Base-by-base conservation (phyloP, 2,113 vertebrate species). In the Erythrocercus mccallii region DNA sequence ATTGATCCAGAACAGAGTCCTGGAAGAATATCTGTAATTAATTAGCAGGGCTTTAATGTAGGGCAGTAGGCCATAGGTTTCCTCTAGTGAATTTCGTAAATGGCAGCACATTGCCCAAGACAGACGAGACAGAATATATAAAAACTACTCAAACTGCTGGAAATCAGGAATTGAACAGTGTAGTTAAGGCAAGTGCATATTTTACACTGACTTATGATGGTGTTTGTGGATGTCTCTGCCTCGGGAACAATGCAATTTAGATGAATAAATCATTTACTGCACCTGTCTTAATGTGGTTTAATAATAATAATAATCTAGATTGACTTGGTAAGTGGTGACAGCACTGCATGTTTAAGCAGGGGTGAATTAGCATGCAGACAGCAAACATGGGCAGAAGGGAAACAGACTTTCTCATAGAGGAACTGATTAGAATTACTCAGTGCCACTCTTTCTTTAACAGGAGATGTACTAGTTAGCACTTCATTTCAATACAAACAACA, bases 291-390 rank as follows among this genome's bases (percentile, higher is more conserved):
- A 81, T 62, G 48, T 40, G 30, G 53, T 16, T 86, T 51, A 48
- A 42, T 58, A 47, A 16, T n/a, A 23, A 62, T 12, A 40, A 60
- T 57, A 57, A 33, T 40, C 9, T 28, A 60, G 62, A 54, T 82
- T 83, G 85, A 40, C 53, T 93, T 84, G 78, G 1, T 54, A 27
- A 60, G 40, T 54, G 68, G 47, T 82, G 62, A 90, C 47, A 93
- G 51, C 42, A 8, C 31, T 37, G 56, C 31, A 64, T 80, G 76
- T 82, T 90, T 20, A 50, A 95, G 81, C 54, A 73, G 86, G 82
- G 30, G 23, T 80, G 89, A 94, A 97, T 97, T 97, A 97, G 85
- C 86, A 96, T 94, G 96, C 90, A 96, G 94, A 92, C 95, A 94
- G 96, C 91, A 96, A 91, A 68, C 78, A 1, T 10, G 53, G 90